Conservation (phyloP, 2,113 vertebrate genomes). For the Anthoscopus minutus region DNA sequence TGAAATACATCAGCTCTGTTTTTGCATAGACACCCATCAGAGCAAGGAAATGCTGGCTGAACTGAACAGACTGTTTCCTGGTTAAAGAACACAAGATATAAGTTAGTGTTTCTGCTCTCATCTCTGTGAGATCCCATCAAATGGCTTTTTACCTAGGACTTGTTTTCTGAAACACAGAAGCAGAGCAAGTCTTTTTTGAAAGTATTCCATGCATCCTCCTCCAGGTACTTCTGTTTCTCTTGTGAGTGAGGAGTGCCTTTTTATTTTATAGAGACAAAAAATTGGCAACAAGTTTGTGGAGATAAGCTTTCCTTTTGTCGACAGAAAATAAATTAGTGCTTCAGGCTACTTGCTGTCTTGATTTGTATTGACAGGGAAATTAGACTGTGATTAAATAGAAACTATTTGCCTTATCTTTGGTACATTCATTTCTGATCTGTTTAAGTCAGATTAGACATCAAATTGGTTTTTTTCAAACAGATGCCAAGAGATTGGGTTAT, state of each 20-base stretch:
- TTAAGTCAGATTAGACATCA: background rate
- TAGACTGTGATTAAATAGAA: background rate
- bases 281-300: background rate
- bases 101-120: background rate
- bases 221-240: background rate
- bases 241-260: background rate
- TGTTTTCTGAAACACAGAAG: background rate
- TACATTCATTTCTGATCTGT: background rate
- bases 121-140: background rate
- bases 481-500: background rate
- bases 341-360: background rate
- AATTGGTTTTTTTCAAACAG: background rate
- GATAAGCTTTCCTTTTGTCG: background rate
- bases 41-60: background rate
- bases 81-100: background rate
- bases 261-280: background rate
- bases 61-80: background rate
- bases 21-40: background rate
- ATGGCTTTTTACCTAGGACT: background rate
- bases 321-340: background rate
- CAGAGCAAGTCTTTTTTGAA: background rate
- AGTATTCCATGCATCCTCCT: background rate
- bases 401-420: background rate
- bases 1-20: background rate
- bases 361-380: background rate